Percentiles rank a stretch among this genome's conserved stretches.
Evolutionary conservation across 2,113 vertebrate genomes (phyloP).

Genomic region (Burhinus oedicnemus): DNA sequence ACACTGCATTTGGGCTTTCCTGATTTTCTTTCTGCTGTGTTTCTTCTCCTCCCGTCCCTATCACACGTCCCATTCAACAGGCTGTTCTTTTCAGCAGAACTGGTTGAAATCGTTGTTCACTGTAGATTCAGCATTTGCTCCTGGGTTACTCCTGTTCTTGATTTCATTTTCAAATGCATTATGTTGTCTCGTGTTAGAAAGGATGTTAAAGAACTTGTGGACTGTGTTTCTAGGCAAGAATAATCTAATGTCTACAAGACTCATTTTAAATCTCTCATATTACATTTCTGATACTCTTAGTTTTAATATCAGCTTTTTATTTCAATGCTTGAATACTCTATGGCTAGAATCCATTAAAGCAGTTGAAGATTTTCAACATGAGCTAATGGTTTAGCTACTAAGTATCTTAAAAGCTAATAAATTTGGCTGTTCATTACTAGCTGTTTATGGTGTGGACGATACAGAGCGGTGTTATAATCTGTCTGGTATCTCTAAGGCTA

Average conservation of each 20-base stretch:
- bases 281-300: not conserved
- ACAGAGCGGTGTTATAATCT: not conserved
- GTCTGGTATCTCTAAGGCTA: not conserved
- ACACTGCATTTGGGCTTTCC: not conserved
- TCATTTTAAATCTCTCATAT: not conserved
- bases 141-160: not conserved
- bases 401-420: not conserved
- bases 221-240: not conserved
- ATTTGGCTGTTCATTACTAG: not conserved
- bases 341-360: not conserved
- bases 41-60: not conserved
- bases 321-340: not conserved
- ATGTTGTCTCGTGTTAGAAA: not conserved
- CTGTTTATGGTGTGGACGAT: not conserved
- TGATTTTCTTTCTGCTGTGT: not conserved
- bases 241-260: not conserved
- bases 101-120: no score
- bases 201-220: not conserved
- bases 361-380: not conserved
- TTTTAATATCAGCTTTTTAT: not conserved
- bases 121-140: not conserved
- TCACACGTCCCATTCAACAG: rapidly evolving
- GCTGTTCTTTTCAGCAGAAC: not conserved
- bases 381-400: not conserved
- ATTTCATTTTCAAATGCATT: not conserved